Conservation (phyloP, 2,888 invertebrate genomes). For the Troides helena region DNA sequence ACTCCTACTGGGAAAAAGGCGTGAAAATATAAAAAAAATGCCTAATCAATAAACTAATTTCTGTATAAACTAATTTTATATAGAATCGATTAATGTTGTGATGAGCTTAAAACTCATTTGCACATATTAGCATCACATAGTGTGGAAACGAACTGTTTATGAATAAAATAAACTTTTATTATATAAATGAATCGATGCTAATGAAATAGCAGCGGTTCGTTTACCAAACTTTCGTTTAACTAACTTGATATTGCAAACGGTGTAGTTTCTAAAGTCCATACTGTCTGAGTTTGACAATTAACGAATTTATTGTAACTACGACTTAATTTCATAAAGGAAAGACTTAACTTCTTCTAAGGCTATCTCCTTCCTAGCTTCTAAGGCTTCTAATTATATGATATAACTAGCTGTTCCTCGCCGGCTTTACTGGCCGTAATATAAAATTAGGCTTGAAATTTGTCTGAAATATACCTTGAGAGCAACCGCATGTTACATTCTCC, state of each 20-base stretch:
- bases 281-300: constrained; percentile 20
- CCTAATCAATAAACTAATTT: not conserved
- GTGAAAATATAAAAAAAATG: too few species aligned
- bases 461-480: too few species aligned
- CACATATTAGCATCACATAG: not conserved
- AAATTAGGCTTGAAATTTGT: too few species aligned
- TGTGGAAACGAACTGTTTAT: not conserved
- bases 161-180: constrained; percentile 1
- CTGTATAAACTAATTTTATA: not conserved
- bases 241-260: constrained; percentile 23
- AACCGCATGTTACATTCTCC: too few species aligned
- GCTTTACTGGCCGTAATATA: too few species aligned
- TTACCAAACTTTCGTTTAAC: constrained; percentile 17
- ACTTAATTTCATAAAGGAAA: not conserved
- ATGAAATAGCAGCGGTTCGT: constrained; percentile 26
- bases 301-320: constrained; percentile 8
- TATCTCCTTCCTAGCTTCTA: too few species aligned
- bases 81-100: not conserved
- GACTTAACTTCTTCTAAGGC: not conserved
- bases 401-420: too few species aligned
- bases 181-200: constrained; percentile 18
- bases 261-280: constrained; percentile 20
- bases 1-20: too few species aligned
- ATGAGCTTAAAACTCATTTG: not conserved
- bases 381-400: too few species aligned